Evolutionary conservation across 2,888 invertebrate genomes (phyloP).

Genomic region (Pherbina coryleti): DNA sequence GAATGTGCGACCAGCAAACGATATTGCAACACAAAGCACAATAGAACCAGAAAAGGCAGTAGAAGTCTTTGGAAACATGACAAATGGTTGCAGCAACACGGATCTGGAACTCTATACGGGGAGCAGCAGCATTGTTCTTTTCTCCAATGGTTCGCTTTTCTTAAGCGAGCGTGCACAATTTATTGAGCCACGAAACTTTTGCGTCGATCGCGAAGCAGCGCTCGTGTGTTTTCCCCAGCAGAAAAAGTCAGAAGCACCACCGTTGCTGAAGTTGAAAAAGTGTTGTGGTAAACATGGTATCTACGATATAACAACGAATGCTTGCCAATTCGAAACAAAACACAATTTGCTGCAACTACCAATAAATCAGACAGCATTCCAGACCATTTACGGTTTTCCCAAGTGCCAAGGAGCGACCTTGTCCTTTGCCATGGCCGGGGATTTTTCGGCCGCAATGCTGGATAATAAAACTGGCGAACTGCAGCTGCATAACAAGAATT

Average conservation of each 20-base stretch:
- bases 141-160: conserved; percentile 77
- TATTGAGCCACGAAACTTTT: conserved; percentile 75
- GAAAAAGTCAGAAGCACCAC: conserved; percentile 54
- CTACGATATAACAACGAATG: conserved; percentile 73
- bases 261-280: conserved; percentile 70
- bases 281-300: conserved; percentile 79
- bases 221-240: conserved; percentile 73
- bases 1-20: conserved; percentile 62
- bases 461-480: conserved; percentile 50
- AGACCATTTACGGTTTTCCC: conserved; percentile 61
- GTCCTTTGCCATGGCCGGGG: conserved; percentile 61
- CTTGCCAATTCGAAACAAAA: conserved; percentile 60
- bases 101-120: conserved; percentile 64
- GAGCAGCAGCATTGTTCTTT: conserved; percentile 69
- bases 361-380: conserved; percentile 52
- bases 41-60: conserved; percentile 11
- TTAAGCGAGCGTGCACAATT: conserved; percentile 70
- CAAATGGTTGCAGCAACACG: conserved; percentile 39
- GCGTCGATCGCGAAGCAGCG: conserved; percentile 77
- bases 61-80: not conserved
- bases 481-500: conserved; percentile 53
- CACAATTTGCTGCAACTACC: conserved; percentile 52
- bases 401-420: conserved; percentile 50
- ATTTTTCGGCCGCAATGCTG: conserved; percentile 55
- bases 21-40: conserved; percentile 42